Conservation (phyloP, 2,888 invertebrate genomes). For the Mythimna impura region DNA sequence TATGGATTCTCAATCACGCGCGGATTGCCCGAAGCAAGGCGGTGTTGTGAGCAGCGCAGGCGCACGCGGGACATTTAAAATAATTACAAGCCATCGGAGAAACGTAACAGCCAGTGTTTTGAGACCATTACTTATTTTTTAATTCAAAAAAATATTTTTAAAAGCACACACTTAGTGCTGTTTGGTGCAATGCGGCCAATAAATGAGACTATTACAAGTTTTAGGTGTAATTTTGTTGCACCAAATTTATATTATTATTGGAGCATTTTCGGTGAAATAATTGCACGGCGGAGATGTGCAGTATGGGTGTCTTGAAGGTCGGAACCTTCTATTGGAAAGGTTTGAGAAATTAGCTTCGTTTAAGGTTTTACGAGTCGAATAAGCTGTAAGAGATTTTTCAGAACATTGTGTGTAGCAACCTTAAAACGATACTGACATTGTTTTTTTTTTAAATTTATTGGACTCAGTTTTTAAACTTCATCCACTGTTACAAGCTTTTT, state of each 20-base stretch:
- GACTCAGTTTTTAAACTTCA: background rate
- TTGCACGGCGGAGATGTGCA: conserved; percentile 55
- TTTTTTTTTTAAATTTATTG: too few species aligned
- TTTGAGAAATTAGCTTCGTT: conserved; percentile 13
- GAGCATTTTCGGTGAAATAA: conserved; percentile 64
- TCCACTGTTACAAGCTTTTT: background rate
- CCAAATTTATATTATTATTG: conserved; percentile 71
- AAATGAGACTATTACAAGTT: conserved; percentile 81
- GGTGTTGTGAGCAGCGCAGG: conserved; percentile 54
- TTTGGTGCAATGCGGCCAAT: conserved; percentile 80
- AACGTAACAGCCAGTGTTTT: conserved; percentile 90
- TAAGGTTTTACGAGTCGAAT: background rate
- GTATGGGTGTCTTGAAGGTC: conserved; percentile 54
- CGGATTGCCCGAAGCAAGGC: conserved; percentile 81
- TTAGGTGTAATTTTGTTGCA: conserved; percentile 77
- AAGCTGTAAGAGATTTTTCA: conserved; percentile 1
- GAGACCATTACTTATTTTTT: conserved; percentile 90
- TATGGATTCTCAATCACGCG: conserved; percentile 85
- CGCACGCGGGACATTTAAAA: conserved; percentile 90
- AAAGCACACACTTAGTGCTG: conserved; percentile 85
- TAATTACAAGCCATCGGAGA: conserved; percentile 90
- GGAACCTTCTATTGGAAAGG: conserved; percentile 37
- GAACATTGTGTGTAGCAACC: background rate
- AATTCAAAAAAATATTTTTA: conserved; percentile 87
- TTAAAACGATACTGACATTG: background rate